These are phyloP conservation scores for Acholoe squamosa DNA, from an alignment of 2,888 invertebrate species.

Conservation along the genomic window DNA sequence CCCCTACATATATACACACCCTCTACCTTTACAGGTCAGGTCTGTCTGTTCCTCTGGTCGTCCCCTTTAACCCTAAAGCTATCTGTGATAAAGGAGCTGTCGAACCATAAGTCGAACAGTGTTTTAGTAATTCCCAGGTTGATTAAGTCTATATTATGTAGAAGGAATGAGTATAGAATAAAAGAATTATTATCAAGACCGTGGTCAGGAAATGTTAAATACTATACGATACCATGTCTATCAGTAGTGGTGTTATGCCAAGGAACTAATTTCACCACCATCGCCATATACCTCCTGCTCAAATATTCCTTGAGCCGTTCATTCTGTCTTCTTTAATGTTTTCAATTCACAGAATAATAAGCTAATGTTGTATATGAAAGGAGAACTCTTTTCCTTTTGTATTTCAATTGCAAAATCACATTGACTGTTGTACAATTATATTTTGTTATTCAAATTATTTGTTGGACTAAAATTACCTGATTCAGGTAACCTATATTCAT, in stretches of 20 bases:
- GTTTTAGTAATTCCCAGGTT: neutral
- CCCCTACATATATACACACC: too few species aligned
- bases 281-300: neutral
- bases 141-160: neutral
- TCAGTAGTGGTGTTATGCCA: neutral
- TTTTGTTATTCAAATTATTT: too few species aligned
- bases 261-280: neutral
- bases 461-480: too few species aligned
- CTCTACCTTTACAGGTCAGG: too few species aligned
- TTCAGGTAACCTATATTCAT: too few species aligned
- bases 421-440: too few species aligned
- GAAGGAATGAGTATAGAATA: neutral
- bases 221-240: neutral
- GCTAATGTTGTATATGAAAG: too few species aligned
- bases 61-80: conserved; percentile 23
- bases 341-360: too few species aligned
- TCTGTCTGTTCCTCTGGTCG: neutral
- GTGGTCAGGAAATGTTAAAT: neutral
- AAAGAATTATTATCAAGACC: neutral
- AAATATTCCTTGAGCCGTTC: neutral
- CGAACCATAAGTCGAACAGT: neutral
- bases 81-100: conserved; percentile 11
- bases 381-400: too few species aligned
- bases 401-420: too few species aligned
- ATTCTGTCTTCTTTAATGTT: too few species aligned